These are phyloP conservation scores for Ariolimax columbianus DNA, from an alignment of 2,888 invertebrate species.

Conservation along the genomic window DNA sequence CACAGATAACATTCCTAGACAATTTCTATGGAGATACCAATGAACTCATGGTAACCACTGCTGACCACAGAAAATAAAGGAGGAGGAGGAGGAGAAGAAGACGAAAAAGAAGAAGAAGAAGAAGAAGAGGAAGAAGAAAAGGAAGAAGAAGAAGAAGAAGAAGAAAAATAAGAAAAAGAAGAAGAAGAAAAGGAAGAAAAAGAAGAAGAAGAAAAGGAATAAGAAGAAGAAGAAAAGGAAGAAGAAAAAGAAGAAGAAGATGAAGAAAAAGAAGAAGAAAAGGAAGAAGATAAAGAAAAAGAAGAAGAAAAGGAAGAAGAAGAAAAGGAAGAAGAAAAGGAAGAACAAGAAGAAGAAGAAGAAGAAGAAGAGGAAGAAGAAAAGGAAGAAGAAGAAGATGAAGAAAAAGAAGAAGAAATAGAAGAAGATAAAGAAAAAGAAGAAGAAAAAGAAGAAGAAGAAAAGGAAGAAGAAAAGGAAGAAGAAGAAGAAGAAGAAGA, in stretches of 20 bases:
- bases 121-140: background rate
- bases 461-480: background rate
- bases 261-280: background rate
- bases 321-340: constrained; percentile 32
- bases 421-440: constrained; percentile 24
- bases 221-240: constrained; percentile 21
- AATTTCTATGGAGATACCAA: no score
- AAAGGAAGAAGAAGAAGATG: background rate
- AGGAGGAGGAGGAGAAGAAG: no score
- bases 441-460: constrained; percentile 23
- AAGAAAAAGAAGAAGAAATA: background rate
- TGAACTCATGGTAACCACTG: no score
- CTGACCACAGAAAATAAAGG: no score
- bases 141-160: constrained; percentile 11
- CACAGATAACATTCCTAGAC: no score
- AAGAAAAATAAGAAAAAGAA: constrained; percentile 19
- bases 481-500: background rate
- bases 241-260: background rate
- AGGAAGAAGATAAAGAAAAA: no score
- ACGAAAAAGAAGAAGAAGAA: no score
- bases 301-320: background rate
- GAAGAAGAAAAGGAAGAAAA: constrained; percentile 8
- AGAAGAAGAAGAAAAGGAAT: constrained; percentile 20
- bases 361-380: constrained; percentile 30
- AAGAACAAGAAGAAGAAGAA: constrained; percentile 24